Conservation (phyloP, 2,113 vertebrate species). For the Athene cunicularia region DNA sequence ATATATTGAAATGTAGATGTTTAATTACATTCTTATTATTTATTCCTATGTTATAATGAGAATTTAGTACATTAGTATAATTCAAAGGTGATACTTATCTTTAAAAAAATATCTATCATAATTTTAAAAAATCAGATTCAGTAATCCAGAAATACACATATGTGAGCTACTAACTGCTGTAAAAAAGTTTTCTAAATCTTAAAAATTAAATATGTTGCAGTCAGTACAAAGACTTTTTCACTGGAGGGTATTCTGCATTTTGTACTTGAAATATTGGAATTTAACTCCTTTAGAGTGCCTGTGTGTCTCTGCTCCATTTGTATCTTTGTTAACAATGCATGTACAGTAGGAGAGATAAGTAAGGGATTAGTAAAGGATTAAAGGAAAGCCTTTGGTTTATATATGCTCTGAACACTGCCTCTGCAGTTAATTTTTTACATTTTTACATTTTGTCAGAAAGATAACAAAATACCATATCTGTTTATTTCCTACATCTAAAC, state of each 20-base stretch:
- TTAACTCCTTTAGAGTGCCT: not conserved
- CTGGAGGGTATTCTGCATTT: not conserved
- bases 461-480: constrained; percentile 3
- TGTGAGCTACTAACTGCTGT: not conserved
- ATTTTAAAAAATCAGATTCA: not conserved
- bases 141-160: not conserved
- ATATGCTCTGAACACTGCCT: not conserved
- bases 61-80: not conserved
- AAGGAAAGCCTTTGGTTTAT: constrained; percentile 16
- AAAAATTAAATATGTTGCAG: not conserved
- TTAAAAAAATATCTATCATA: not conserved
- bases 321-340: constrained; percentile 33
- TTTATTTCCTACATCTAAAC: not conserved
- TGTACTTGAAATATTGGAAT: not conserved
- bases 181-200: not conserved
- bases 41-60: not conserved
- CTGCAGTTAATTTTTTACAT: constrained; percentile 14
- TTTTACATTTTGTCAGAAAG: constrained; percentile 31
- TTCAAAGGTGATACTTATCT: not conserved
- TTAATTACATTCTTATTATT: not conserved
- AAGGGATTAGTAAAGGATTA: constrained; percentile 51
- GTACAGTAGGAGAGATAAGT: constrained; percentile 46
- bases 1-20: not conserved
- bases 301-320: not conserved
- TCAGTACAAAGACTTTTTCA: not conserved